Evolutionary conservation across 2,888 invertebrate genomes (phyloP).

Genomic region (Aspidiotus rigidus): DNA sequence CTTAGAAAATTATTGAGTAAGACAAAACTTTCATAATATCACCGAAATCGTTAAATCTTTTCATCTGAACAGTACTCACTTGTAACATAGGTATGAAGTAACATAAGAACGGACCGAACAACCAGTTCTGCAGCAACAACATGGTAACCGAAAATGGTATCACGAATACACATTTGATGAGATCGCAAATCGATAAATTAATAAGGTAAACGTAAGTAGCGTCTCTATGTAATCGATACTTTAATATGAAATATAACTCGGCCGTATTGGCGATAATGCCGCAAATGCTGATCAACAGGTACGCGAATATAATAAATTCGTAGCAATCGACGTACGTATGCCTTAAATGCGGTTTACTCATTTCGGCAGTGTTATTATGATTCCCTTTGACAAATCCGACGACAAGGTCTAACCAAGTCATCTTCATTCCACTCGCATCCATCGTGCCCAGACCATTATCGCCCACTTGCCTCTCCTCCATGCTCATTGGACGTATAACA

Average conservation of each 20-base stretch:
- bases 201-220: constrained; percentile 57
- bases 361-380: constrained; percentile 46
- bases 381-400: constrained; percentile 42
- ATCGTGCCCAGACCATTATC: background rate
- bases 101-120: constrained; percentile 61
- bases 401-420: constrained; percentile 37
- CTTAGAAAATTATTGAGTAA: no score
- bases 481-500: background rate
- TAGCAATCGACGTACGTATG: constrained; percentile 51
- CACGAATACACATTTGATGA: constrained; percentile 58
- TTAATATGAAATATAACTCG: constrained; percentile 50
- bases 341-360: constrained; percentile 53
- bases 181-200: constrained; percentile 57
- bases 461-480: background rate
- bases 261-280: constrained; percentile 53
- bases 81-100: constrained; percentile 64
- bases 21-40: no score
- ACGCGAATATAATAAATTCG: constrained; percentile 54
- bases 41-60: no score
- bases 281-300: constrained; percentile 49
- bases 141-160: constrained; percentile 59
- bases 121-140: constrained; percentile 61
- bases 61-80: constrained; percentile 44
- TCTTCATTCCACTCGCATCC: constrained; percentile 3
- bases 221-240: constrained; percentile 51